Conservation (phyloP, 1,140 invertebrate species). For the Drosophila oshimai region DNA sequence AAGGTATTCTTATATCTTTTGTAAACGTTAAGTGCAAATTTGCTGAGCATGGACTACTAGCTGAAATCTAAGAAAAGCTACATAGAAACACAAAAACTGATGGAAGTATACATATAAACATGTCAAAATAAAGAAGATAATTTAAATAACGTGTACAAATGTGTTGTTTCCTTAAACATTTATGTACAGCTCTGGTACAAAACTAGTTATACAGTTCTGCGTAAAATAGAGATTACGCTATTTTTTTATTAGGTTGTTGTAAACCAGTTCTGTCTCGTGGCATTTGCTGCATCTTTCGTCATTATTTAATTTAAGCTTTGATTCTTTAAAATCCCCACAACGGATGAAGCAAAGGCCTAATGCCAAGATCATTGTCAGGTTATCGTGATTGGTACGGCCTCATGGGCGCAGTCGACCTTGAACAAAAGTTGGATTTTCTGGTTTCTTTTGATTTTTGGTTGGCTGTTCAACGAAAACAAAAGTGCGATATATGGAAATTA, state of each 20-base stretch:
- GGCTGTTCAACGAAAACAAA: conserved; percentile 56
- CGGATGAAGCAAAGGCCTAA: conserved; percentile 22
- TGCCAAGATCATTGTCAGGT: conserved; percentile 47
- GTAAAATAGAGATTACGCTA: not conserved
- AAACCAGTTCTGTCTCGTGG: conserved; percentile 8
- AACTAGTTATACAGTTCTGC: not conserved
- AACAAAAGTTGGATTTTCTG: conserved; percentile 59
- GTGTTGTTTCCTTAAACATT: not conserved
- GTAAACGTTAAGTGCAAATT: conserved; percentile 51
- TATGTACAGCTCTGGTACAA: not conserved
- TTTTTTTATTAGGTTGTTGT: not conserved
- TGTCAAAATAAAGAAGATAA: conserved; percentile 69
- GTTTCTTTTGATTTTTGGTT: conserved; percentile 38
- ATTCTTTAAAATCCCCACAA: conserved; percentile 25
- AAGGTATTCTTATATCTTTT: conserved; percentile 44
- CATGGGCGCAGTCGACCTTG: conserved; percentile 68
- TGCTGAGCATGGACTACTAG: conserved; percentile 78
- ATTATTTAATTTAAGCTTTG: conserved; percentile 3
- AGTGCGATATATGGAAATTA: conserved; percentile 70
- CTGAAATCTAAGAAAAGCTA: conserved; percentile 54
- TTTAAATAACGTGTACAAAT: conserved; percentile 20
- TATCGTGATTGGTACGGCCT: conserved; percentile 69
- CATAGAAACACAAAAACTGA: conserved; percentile 30
- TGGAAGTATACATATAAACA: conserved; percentile 48
- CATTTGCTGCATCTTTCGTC: conserved; percentile 22